These are phyloP conservation scores for Ochlodes sylvanus DNA, from an alignment of 2,888 invertebrate species.

Conservation along the genomic window DNA sequence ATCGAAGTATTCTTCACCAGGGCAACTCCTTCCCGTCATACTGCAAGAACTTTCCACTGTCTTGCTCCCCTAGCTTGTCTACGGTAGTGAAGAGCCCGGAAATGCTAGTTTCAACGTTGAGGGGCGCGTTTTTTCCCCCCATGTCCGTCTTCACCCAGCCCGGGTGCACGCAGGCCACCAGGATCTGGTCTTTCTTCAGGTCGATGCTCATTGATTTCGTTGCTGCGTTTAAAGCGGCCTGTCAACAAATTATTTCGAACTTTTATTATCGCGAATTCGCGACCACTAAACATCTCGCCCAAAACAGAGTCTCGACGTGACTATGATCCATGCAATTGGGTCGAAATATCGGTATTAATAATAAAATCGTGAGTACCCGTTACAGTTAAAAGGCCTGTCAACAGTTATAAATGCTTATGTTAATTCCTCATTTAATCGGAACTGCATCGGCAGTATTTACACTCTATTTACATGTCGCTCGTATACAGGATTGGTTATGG, in stretches of 20 bases:
- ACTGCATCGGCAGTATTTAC: no score
- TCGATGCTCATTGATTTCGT: constrained; percentile 94
- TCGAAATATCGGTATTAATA: no score
- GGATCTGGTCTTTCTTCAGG: constrained; percentile 89
- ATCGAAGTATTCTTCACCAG: constrained; percentile 83
- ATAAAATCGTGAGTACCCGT: no score
- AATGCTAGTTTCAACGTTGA: constrained; percentile 89
- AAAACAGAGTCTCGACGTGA: no score
- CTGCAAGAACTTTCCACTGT: constrained; percentile 92
- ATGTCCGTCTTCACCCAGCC: constrained; percentile 97
- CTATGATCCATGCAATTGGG: no score
- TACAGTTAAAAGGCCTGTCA: no score
- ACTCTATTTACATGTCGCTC: no score
- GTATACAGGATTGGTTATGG: no score
- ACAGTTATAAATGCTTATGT: no score
- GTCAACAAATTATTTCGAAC: constrained; percentile 45
- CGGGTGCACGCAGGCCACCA: constrained; percentile 92
- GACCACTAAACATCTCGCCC: no score
- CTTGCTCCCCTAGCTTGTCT: constrained; percentile 83
- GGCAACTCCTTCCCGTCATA: constrained; percentile 90
- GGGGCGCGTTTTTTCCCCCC: constrained; percentile 92
- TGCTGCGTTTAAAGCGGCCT: constrained; percentile 94
- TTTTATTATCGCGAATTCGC: no score
- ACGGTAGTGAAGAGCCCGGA: constrained; percentile 88
- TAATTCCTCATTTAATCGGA: no score